Percentiles rank a stretch among this genome's conserved stretches.
These are phyloP conservation scores for Myotis davidii DNA, from an alignment of 2,113 vertebrate species.

Conservation along the genomic window DNA sequence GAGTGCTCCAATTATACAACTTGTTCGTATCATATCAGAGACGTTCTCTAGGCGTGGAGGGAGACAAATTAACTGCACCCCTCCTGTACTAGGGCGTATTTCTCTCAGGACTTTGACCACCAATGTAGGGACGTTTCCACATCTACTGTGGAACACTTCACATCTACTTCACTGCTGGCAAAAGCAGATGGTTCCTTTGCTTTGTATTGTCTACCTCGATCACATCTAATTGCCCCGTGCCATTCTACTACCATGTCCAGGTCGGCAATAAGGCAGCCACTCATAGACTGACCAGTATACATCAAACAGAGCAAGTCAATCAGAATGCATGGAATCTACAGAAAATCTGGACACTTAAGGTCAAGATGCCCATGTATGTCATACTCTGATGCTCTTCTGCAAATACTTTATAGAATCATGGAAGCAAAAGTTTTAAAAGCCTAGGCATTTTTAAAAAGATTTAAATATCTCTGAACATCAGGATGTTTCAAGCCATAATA, in stretches of 20 bases:
- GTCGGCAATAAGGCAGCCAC: not conserved
- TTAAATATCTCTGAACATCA: not conserved
- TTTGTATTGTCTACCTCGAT: not conserved
- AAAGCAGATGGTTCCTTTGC: not conserved
- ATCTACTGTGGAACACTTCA: not conserved
- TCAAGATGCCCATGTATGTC: not conserved
- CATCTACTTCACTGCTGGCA: not conserved
- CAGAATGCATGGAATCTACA: not conserved
- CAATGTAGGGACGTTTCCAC: not conserved
- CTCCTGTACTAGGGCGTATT: accelerated
- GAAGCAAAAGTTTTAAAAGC: not conserved
- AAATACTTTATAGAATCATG: not conserved
- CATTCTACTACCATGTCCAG: not conserved
- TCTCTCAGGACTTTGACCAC: not conserved
- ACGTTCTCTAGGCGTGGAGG: not conserved
- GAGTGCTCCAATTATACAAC: not conserved
- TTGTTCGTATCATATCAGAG: not conserved
- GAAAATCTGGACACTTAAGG: not conserved
- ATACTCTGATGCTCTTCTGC: not conserved
- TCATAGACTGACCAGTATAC: not conserved
- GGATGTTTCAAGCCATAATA: not conserved
- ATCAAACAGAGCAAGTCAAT: not conserved
- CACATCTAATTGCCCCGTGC: not conserved
- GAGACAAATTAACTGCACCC: not conserved
- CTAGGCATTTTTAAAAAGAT: not conserved